These are phyloP conservation scores for Phrynosoma blainvillii DNA, from an alignment of 2,113 vertebrate genomes.

Conservation along the genomic window DNA sequence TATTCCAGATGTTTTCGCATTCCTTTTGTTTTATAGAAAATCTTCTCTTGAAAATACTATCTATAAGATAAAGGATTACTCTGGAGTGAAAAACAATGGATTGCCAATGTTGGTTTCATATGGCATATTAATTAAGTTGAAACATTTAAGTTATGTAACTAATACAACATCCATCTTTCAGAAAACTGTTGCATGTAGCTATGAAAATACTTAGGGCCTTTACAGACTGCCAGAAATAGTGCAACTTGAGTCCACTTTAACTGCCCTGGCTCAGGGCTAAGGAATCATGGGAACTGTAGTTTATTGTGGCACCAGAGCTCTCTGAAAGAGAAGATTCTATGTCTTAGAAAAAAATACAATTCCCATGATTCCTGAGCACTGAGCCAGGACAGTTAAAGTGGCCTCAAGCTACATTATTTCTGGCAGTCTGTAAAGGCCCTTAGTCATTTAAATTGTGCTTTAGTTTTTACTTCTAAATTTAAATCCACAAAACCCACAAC, in stretches of 20 bases:
- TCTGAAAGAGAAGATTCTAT: no score
- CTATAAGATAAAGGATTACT: background rate
- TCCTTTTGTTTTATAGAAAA: background rate
- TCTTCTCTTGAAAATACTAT: slow-evolving; percentile 8
- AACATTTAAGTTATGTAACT: background rate
- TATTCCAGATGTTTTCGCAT: background rate
- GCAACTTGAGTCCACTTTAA: no score
- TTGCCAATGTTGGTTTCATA: background rate
- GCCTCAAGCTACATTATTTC: no score
- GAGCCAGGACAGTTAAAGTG: no score
- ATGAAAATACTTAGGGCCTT: background rate
- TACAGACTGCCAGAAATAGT: no score
- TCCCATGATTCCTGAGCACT: no score
- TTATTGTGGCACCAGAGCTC: no score
- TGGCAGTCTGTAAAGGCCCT: no score
- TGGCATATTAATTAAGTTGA: background rate
- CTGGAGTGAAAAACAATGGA: background rate
- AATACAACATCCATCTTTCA: background rate
- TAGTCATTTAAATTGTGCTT: background rate
- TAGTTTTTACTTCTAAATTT: slow-evolving; percentile 3
- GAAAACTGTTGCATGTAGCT: background rate
- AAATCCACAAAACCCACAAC: background rate
- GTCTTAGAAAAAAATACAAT: no score
- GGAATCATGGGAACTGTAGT: no score
- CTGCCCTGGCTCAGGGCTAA: no score